These are phyloP conservation scores for Sylvia atricapilla DNA, from an alignment of 2,113 vertebrate genomes.

Conservation along the genomic window DNA sequence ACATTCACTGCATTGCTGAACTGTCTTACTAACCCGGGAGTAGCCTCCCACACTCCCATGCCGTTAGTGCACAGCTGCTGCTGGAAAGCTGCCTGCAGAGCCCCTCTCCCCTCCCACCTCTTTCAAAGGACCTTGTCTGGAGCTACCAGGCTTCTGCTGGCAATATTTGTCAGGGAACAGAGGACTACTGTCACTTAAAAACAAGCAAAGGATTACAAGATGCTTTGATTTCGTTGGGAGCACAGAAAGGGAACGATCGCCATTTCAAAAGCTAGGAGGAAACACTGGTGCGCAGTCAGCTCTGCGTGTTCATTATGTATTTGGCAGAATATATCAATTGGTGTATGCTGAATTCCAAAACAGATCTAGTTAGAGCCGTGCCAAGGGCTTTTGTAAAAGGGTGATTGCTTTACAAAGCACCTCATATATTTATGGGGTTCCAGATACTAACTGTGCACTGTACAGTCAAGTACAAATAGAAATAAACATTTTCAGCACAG, in stretches of 20 bases:
- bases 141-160: constrained; percentile 20
- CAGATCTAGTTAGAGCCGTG: not conserved
- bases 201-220: constrained; percentile 13
- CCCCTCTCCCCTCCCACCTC: constrained; percentile 9
- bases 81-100: constrained; percentile 41
- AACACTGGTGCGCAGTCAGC: not conserved
- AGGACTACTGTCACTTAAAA: constrained; percentile 33
- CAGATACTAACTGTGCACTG: not conserved
- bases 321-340: not conserved
- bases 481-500: not conserved
- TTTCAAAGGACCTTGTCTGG: constrained; percentile 5
- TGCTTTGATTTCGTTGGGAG: constrained; percentile 15
- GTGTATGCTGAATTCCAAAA: not conserved
- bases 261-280: not conserved
- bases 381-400: not conserved
- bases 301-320: not conserved
- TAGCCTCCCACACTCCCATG: constrained; percentile 31
- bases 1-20: constrained; percentile 28
- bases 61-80: constrained; percentile 1
- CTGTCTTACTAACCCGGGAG: not conserved
- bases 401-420: not conserved
- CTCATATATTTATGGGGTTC: not conserved
- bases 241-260: not conserved
- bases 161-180: constrained; percentile 9
- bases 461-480: not conserved